phyloP scores from a whole-genome alignment of 1,140 invertebrate genomes.

The Papilio glaucus region DNA sequence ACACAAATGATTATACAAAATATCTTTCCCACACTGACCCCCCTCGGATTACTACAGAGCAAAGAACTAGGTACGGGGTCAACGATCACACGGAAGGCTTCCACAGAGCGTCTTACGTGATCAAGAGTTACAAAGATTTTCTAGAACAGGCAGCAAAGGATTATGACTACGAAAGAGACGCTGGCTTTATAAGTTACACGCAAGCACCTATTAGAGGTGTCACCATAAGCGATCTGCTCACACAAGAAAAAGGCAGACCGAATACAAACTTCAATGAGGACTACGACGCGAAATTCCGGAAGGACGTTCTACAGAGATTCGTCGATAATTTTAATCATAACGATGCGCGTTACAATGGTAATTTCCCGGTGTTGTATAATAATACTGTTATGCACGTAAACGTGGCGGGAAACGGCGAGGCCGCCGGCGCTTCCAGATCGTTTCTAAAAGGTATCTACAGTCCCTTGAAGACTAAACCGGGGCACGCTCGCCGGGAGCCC shows the following conservation, averaged over 20 bases:
- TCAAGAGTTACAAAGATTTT: conserved; percentile 69
- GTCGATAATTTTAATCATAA: conserved; percentile 74
- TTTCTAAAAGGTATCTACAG: conserved; percentile 58
- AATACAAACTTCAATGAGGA: conserved; percentile 51
- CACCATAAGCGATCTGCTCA: conserved; percentile 48
- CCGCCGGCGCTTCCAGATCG: conserved; percentile 62
- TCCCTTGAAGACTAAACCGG: conserved; percentile 21
- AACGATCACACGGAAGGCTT: conserved; percentile 47
- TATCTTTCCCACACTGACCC: conserved; percentile 51
- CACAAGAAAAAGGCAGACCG: conserved; percentile 39
- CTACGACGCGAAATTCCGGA: conserved; percentile 67
- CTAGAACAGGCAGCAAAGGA: conserved; percentile 59
- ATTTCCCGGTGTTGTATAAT: conserved; percentile 72
- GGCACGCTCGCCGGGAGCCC: conserved; percentile 35
- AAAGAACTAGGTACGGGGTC: conserved; percentile 17
- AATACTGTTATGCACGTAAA: conserved; percentile 62
- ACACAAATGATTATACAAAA: conserved; percentile 44
- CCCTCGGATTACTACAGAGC: conserved; percentile 39
- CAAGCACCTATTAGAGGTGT: conserved; percentile 47
- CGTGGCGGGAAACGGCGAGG: conserved; percentile 43
- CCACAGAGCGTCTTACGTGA: conserved; percentile 61
- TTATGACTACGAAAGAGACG: conserved; percentile 57
- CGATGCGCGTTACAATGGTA: conserved; percentile 62
- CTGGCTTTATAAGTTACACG: conserved; percentile 51
- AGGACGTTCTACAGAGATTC: conserved; percentile 67